Percentiles rank a stretch among this genome's conserved stretches.
Conservation (phyloP, 2,113 vertebrate species). For the Nematolebias whitei region DNA sequence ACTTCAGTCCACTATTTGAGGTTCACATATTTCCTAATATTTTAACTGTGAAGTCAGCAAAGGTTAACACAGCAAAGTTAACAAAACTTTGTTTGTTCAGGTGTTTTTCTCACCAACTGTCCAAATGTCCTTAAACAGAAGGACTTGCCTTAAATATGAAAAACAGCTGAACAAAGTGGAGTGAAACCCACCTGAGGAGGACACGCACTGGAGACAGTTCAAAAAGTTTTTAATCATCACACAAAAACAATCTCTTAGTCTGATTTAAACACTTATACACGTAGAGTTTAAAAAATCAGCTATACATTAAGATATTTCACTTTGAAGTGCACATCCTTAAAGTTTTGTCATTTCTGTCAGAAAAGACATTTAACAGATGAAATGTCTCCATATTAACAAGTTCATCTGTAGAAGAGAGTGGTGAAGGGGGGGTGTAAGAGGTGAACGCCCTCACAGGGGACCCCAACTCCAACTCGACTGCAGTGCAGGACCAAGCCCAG, state of each 20-base stretch:
- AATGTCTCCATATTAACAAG: neutral
- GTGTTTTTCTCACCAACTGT: constrained; percentile 56
- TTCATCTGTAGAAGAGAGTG: constrained; percentile 72
- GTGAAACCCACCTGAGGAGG: constrained; percentile 1
- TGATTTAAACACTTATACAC: constrained; percentile 45
- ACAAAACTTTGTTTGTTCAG: constrained; percentile 61
- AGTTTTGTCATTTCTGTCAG: constrained; percentile 6
- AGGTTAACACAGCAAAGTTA: constrained; percentile 13
- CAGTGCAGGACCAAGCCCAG: constrained; percentile 76
- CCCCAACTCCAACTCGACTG: constrained; percentile 47
- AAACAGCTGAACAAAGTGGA: constrained; percentile 54
- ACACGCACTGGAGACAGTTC: constrained; percentile 2
- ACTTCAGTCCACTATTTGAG: no score
- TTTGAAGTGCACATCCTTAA: constrained; percentile 75
- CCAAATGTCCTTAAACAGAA: constrained; percentile 44
- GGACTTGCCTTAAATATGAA: constrained; percentile 10
- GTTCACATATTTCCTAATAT: neutral
- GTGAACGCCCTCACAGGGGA: constrained; percentile 71
- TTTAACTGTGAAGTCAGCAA: neutral
- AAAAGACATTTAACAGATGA: neutral
- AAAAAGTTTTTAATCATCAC: constrained; percentile 42
- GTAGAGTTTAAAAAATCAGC: constrained; percentile 54
- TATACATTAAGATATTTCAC: constrained; percentile 78
- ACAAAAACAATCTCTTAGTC: constrained; percentile 47
- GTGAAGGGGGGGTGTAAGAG: constrained; percentile 79